A percentile compares a stretch with the other conserved stretches of the same genome.
phyloP scores from a whole-genome alignment of 2,113 vertebrate genomes.

The Poecile atricapillus region DNA sequence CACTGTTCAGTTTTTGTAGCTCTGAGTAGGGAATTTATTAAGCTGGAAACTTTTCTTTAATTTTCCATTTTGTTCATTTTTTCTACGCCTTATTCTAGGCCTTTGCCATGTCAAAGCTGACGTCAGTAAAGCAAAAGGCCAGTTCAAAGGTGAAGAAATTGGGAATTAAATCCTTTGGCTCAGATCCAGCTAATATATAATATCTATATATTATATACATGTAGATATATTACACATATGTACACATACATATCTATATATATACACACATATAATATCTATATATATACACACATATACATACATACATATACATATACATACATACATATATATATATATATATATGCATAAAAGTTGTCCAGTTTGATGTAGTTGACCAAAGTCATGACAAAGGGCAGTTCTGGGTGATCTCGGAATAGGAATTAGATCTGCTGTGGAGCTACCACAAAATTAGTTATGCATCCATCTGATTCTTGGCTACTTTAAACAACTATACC shows the following conservation, averaged over 20 bases:
- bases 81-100: background rate
- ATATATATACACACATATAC: background rate
- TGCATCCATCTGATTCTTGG: background rate
- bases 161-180: background rate
- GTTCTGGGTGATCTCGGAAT: background rate
- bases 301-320: background rate
- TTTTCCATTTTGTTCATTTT: constrained; percentile 9
- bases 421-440: background rate
- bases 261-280: too few relatives aligned
- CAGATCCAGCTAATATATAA: background rate
- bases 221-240: too few relatives aligned
- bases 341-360: background rate
- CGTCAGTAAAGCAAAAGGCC: background rate
- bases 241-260: too few relatives aligned
- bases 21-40: background rate
- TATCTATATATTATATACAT: background rate
- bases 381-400: background rate
- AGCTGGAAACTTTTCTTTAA: background rate
- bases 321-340: too few relatives aligned
- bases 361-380: background rate
- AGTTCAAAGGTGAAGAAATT: background rate
- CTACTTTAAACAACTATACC: background rate
- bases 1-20: background rate
- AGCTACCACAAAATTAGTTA: background rate
- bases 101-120: background rate